Base-by-base conservation (phyloP, 2,888 invertebrate genomes). In the Cephus spinipes region DNA sequence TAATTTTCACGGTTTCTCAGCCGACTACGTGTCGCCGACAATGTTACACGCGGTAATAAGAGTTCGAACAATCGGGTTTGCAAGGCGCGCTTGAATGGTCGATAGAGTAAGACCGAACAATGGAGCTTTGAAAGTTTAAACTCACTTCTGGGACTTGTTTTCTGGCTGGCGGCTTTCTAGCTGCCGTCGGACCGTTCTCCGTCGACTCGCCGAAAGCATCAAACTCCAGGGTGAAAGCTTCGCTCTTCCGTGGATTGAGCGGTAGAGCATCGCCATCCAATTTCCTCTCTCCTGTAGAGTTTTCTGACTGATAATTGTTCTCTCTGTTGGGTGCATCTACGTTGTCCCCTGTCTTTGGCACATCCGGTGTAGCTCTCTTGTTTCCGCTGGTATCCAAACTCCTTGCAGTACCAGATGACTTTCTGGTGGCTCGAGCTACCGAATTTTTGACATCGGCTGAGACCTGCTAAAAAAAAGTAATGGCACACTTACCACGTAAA, bases 81-180 rank as follows among this genome's bases (percentile, higher is more conserved):
- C 71, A 71, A 31, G 71, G 71, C 31, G 32, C 71, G 31, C 9
- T 71, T 15, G 71, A 31, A 32, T 30, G 71, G 71, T 23, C 55
- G 55, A 9, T 55, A 9, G 55, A 55, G 11, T 23, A 55, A 23
- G 55, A 55, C 2, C 23, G 55, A 55, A 55, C 55, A 55, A 55
- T 55, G 55, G 55, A 23, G 55, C 55, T 55, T 23, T 55, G 23
- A 55, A 55, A 55, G 55, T 55, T 71, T 71, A 40, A 55, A 81
- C 86, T 86, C 78, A 84, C 87, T 73, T 88, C 85, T 77, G 73
- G 79, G 40, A 83, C 81, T 79, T 83, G 81, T 79, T 83, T 87
- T 71, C 81, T 82, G 12, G 80, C 74, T 30, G 81, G 33, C 23
- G 82, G 74, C 69, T 86, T 87, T 77, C 80, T 85, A 34, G 74